phyloP scores from a whole-genome alignment of 2,113 vertebrate species.

The Marcusenius ussheri region DNA sequence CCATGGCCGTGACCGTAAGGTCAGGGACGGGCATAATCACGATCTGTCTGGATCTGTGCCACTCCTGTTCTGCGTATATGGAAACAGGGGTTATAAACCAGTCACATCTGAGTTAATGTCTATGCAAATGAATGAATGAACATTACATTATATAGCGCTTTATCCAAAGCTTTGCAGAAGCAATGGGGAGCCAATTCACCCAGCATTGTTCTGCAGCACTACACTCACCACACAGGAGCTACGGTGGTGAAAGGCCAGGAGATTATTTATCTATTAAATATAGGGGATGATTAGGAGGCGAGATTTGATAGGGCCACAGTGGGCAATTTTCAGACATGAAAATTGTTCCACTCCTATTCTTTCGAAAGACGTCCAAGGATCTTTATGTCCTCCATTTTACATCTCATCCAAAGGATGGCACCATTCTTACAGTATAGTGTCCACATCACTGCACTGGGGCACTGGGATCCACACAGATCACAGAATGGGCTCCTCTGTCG shows the following conservation, averaged over 20 bases:
- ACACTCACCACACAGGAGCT: not conserved
- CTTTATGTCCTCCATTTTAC: not conserved
- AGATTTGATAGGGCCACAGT: not conserved
- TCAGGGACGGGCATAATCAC: not conserved
- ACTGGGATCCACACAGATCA: not conserved
- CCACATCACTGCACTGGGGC: not conserved
- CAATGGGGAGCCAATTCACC: not conserved
- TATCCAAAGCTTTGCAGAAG: not conserved
- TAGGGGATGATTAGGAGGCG: not conserved
- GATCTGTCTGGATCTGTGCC: not conserved
- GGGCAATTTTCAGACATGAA: not conserved
- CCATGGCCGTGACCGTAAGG: slow-evolving; percentile 46
- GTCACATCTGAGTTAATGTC: not conserved
- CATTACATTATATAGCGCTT: not conserved
- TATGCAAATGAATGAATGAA: not conserved
- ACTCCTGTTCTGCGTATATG: not conserved
- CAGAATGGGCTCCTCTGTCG: no score
- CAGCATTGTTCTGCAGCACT: not conserved
- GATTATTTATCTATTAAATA: not conserved
- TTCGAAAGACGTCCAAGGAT: not conserved
- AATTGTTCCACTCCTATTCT: not conserved
- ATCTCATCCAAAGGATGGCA: not conserved
- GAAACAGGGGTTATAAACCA: not conserved
- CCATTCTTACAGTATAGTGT: not conserved
- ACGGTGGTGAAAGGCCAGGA: not conserved